phyloP scores from a whole-genome alignment of 2,113 vertebrate genomes.

The Poeciliopsis turrubarensis region DNA sequence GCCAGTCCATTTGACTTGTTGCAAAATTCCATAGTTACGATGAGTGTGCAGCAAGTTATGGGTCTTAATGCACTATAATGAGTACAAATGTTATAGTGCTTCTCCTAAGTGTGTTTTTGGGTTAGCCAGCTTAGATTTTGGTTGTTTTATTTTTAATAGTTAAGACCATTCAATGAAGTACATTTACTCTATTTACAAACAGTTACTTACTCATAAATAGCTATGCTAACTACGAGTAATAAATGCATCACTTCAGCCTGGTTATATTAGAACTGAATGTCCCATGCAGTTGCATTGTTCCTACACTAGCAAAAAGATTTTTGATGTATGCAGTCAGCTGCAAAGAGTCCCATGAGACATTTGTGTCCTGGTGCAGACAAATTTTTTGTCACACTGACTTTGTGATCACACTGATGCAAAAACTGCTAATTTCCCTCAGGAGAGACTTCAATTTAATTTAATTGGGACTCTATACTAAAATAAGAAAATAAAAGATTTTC shows the following conservation, averaged over 20 bases:
- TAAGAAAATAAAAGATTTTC: conserved; percentile 9
- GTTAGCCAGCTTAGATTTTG: too few relatives aligned
- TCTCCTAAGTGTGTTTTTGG: too few relatives aligned
- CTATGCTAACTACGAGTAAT: too few relatives aligned
- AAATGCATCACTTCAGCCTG: too few relatives aligned
- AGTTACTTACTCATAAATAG: too few relatives aligned
- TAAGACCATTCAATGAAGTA: neutral
- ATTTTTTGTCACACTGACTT: neutral
- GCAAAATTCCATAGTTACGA: neutral
- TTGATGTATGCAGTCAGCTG: neutral
- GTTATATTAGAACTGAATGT: too few relatives aligned
- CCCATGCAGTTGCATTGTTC: too few relatives aligned
- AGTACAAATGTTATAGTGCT: too few relatives aligned
- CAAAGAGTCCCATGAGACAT: neutral
- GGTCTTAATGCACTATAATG: neutral
- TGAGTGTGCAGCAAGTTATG: neutral
- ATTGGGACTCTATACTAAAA: neutral
- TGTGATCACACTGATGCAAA: neutral
- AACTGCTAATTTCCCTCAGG: neutral
- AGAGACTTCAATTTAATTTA: neutral
- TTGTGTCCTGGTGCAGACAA: neutral
- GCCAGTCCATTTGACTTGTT: neutral
- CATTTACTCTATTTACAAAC: too few relatives aligned
- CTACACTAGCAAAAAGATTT: neutral
- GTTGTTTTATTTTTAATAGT: too few relatives aligned